phyloP scores from a whole-genome alignment of 2,797 vertebrate genomes.

The Cossypha dichroa region DNA sequence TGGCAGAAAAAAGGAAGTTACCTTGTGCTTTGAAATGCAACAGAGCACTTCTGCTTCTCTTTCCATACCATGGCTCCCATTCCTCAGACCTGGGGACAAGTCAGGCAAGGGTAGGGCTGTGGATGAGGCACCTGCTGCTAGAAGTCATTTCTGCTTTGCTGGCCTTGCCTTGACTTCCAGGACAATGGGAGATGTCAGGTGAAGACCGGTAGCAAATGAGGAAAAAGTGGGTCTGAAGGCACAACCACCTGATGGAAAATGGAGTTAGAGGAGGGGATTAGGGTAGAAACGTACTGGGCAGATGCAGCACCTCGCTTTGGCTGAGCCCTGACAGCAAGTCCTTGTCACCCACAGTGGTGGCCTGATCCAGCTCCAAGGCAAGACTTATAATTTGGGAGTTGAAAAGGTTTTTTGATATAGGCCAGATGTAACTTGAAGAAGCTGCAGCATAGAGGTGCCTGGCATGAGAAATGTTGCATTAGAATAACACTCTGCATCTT shows the following conservation, averaged over 20 bases:
- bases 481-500: background rate
- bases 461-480: background rate
- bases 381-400: background rate
- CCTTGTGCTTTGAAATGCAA: background rate
- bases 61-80: background rate
- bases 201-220: background rate
- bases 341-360: background rate
- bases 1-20: background rate
- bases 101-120: background rate
- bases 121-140: background rate
- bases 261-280: background rate
- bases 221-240: background rate
- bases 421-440: background rate
- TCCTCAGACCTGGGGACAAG: background rate
- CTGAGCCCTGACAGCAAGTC: background rate
- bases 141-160: background rate
- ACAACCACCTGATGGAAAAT: background rate
- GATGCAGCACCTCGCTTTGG: accelerated
- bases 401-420: background rate
- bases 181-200: background rate
- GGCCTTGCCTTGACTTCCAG: background rate
- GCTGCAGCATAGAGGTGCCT: background rate
- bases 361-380: background rate
- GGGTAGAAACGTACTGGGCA: background rate
- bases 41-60: background rate